phyloP scores from a whole-genome alignment of 2,888 invertebrate genomes.

The Julus scanicus region DNA sequence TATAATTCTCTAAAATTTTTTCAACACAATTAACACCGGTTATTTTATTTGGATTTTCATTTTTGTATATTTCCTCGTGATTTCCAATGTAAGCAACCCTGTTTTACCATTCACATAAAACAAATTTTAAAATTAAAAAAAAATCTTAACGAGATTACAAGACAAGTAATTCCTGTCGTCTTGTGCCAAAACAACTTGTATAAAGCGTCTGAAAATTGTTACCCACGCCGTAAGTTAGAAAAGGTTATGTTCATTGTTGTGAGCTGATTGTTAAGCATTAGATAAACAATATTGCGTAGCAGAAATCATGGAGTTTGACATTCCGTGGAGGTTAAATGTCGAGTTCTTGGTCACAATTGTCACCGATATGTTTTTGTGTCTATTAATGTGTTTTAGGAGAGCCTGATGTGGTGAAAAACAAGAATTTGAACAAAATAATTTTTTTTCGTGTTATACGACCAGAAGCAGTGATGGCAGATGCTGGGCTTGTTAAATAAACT shows the following conservation, averaged over 20 bases:
- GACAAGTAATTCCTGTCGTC: constrained; percentile 3
- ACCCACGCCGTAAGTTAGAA: neutral
- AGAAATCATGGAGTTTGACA: neutral
- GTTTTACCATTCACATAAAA: too few relatives aligned
- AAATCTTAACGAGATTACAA: neutral
- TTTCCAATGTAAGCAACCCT: too few relatives aligned
- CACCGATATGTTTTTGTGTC: neutral
- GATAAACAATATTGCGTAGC: neutral
- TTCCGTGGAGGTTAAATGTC: neutral
- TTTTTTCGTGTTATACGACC: neutral
- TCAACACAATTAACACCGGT: too few relatives aligned
- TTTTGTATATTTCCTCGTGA: too few relatives aligned
- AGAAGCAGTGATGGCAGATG: too few relatives aligned
- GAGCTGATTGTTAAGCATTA: neutral
- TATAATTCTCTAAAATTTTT: too few relatives aligned
- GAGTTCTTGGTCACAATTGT: neutral
- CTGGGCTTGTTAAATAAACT: too few relatives aligned
- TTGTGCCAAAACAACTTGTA: constrained; percentile 29
- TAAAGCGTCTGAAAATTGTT: neutral
- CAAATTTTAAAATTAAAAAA: neutral
- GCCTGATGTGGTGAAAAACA: neutral
- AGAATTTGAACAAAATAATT: neutral
- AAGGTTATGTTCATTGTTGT: neutral
- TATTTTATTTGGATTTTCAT: too few relatives aligned
- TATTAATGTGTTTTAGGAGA: neutral